phyloP scores from a whole-genome alignment of 2,113 vertebrate genomes.

The Patagioenas fasciata region DNA sequence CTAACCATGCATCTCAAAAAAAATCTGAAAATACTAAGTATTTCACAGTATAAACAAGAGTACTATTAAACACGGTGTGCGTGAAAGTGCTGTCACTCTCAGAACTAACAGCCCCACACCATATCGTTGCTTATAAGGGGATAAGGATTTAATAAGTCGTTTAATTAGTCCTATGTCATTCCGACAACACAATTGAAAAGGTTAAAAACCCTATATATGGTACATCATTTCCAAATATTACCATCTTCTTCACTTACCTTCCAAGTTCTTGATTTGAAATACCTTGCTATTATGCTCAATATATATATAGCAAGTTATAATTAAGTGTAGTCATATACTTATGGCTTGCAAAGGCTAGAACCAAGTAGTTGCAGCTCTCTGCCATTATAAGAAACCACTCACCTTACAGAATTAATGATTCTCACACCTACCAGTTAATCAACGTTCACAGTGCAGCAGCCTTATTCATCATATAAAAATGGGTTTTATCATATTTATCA shows the following conservation, averaged over 20 bases:
- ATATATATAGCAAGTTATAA: neutral
- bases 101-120: neutral
- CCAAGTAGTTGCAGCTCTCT: neutral
- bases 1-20: neutral
- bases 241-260: neutral
- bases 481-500: neutral
- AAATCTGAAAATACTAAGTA: constrained; percentile 10
- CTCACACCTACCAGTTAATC: neutral
- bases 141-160: neutral
- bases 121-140: neutral
- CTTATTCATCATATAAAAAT: neutral
- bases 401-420: neutral
- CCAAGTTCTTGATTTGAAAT: neutral
- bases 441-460: neutral
- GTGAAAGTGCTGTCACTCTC: neutral
- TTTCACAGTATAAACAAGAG: neutral
- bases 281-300: neutral
- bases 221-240: neutral
- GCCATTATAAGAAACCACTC: neutral
- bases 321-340: neutral
- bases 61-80: neutral
- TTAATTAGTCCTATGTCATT: neutral
- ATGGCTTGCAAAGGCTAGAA: neutral
- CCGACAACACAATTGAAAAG: neutral
- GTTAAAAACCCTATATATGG: neutral